phyloP scores from a whole-genome alignment of 2,888 invertebrate genomes.

The Campoletis raptor region DNA sequence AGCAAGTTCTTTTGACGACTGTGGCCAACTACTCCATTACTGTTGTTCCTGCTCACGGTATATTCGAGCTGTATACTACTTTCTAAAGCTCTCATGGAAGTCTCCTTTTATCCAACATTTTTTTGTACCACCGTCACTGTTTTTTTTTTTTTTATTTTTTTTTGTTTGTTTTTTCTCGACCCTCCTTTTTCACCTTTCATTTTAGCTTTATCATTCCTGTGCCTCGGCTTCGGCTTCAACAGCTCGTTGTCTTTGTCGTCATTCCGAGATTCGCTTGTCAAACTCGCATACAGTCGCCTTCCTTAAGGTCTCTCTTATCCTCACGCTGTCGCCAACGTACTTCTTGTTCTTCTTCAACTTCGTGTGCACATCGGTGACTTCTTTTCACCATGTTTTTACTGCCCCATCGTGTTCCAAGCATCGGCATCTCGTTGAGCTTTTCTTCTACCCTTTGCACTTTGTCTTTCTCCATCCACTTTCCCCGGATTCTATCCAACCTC shows the following conservation, averaged over 20 bases:
- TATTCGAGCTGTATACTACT: background rate
- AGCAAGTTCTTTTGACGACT: constrained; percentile 4
- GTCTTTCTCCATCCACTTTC: constrained; percentile 31
- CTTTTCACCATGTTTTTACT: constrained; percentile 21
- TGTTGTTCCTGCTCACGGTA: constrained; percentile 12
- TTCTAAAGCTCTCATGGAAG: constrained; percentile 36
- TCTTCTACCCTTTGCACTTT: constrained; percentile 29
- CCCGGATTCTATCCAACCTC: constrained; percentile 4
- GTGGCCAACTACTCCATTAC: constrained; percentile 25
- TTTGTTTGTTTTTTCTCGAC: constrained; percentile 14
- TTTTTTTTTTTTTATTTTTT: background rate
- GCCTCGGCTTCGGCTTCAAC: constrained; percentile 6
- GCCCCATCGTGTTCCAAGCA: constrained; percentile 11
- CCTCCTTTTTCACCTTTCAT: constrained; percentile 19
- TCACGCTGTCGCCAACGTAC: background rate
- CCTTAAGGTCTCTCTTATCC: background rate
- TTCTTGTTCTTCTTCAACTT: constrained; percentile 14
- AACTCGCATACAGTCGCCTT: constrained; percentile 20
- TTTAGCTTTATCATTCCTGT: constrained; percentile 37
- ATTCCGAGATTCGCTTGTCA: constrained; percentile 60
- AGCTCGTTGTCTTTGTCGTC: constrained; percentile 25
- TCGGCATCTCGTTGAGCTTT: constrained; percentile 36
- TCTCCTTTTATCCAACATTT: constrained; percentile 46
- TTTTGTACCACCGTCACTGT: constrained; percentile 1
- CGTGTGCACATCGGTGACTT: constrained; percentile 30